Base-by-base conservation (phyloP, 2,113 vertebrate species). In the Tretioscincus oriximinensis region DNA sequence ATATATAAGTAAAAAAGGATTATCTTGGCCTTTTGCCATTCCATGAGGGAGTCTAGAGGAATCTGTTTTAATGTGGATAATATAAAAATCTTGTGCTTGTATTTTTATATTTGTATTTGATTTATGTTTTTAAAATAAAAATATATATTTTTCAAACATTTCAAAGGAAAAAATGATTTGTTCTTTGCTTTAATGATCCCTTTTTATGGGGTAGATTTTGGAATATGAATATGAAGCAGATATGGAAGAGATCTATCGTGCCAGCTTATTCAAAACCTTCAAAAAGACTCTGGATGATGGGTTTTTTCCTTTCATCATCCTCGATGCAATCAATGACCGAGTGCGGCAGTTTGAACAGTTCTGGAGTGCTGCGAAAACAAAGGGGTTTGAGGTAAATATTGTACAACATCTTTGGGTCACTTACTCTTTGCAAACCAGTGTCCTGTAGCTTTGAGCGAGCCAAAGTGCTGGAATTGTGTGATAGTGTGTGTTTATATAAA, bases 281-380 rank as follows among this genome's bases (percentile, higher is more conserved):
- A 98, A 97, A 91, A 99, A 99, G 92, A 99, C 98, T 2, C 94
- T 99, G 83, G 98, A 99, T 68, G 98, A 99, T 20, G 98, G 98
- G 11, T 99, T 99, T 92, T 99, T 99, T 77, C 98, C 98, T 28
- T 99, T 99, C 91, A 99, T 99, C 89, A 99, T 99, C 84, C 93
- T 99, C 72, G 98, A 99, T 89, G 97, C 98, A 31, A 96, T 99
- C 84, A 99, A 99, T 85, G 97, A 99, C 84, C 94, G 93, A 90
- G 98, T 99, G 76, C 96, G 97, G 87, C 97, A 99, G 87, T 99
- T 99, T 89, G 98, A 99, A 80, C 98, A 98, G 91, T 99, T 99
- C 90, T 99, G 98, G 98, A 99, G 98, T 76, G 97, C 98, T 82
- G 98, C 98, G 73, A 99, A 99, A 95, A 99, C 98, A 9, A 99